A percentile compares a stretch with the other conserved stretches of the same genome.
Conservation (phyloP, 64 coral and sea anemone species). For the Stichodactyla helianthus region DNA sequence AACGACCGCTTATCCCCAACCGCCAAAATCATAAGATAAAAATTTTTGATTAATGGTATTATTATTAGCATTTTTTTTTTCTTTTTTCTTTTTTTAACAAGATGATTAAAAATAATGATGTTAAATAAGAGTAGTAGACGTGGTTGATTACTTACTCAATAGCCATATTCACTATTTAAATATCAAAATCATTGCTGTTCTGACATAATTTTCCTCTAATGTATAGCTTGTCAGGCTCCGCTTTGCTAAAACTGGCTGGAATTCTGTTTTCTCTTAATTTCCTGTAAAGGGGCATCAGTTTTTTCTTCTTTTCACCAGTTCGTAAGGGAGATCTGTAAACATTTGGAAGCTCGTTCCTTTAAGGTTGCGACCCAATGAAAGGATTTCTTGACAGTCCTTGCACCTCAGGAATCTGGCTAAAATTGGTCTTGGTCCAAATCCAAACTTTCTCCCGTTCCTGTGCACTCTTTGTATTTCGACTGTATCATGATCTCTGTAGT, state of each 20-base stretch:
- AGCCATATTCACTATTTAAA: too few species aligned
- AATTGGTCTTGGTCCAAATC: neutral
- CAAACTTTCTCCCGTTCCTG: neutral
- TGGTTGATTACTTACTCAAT: too few species aligned
- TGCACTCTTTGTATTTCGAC: slow-evolving; percentile 9
- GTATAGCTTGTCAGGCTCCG: neutral
- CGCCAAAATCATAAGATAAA: too few species aligned
- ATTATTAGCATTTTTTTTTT: too few species aligned
- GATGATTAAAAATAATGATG: too few species aligned
- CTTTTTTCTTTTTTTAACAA: too few species aligned
- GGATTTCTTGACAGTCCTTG: slow-evolving; percentile 25
- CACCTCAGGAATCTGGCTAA: slow-evolving; percentile 15
- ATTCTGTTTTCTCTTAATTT: neutral
- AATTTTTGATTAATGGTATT: too few species aligned
- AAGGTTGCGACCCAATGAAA: neutral
- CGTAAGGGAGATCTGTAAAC: slow-evolving; percentile 22
- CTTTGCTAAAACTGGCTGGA: neutral
- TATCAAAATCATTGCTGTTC: neutral
- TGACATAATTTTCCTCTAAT: neutral
- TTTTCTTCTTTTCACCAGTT: slow-evolving; percentile 18
- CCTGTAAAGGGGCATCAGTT: neutral
- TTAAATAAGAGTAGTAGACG: too few species aligned
- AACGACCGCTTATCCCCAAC: too few species aligned
- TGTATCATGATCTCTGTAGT: neutral
- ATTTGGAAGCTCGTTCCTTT: slow-evolving; percentile 18